A percentile compares a stretch with the other conserved stretches of the same genome.
phyloP scores from a whole-genome alignment of 2,113 vertebrate genomes.

The Uria lomvia region DNA sequence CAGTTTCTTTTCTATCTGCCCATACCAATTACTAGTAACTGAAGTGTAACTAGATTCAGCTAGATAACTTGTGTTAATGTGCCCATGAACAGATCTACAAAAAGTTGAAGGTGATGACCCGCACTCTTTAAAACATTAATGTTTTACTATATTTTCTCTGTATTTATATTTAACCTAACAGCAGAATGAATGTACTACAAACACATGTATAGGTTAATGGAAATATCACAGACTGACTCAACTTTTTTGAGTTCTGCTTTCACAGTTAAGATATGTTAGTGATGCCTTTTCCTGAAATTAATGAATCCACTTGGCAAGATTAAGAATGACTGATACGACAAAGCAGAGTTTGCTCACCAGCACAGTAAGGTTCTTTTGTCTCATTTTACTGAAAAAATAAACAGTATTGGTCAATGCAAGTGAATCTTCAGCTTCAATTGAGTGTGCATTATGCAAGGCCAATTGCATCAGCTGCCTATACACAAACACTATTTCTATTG shows the following conservation, averaged over 20 bases:
- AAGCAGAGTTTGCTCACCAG: background rate
- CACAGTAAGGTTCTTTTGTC: background rate
- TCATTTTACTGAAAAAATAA: background rate
- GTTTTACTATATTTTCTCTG: background rate
- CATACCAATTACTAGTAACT: background rate
- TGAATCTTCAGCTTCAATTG: background rate
- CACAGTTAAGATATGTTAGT: background rate
- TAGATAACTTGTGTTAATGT: background rate
- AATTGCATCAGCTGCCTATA: background rate
- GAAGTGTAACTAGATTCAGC: background rate
- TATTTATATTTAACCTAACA: background rate
- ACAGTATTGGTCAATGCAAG: background rate
- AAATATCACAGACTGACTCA: background rate
- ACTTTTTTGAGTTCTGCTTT: background rate
- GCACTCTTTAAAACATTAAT: background rate
- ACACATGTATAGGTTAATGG: background rate
- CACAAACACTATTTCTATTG: background rate
- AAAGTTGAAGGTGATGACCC: background rate
- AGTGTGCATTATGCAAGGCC: background rate
- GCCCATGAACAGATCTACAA: background rate
- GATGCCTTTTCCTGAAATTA: background rate
- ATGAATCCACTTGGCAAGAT: background rate
- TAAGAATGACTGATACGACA: background rate
- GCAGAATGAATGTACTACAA: background rate
- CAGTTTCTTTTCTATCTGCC: background rate